Percentiles rank a stretch among this genome's conserved stretches.
Conservation (phyloP, 2,113 vertebrate species). For the Albula goreensis region DNA sequence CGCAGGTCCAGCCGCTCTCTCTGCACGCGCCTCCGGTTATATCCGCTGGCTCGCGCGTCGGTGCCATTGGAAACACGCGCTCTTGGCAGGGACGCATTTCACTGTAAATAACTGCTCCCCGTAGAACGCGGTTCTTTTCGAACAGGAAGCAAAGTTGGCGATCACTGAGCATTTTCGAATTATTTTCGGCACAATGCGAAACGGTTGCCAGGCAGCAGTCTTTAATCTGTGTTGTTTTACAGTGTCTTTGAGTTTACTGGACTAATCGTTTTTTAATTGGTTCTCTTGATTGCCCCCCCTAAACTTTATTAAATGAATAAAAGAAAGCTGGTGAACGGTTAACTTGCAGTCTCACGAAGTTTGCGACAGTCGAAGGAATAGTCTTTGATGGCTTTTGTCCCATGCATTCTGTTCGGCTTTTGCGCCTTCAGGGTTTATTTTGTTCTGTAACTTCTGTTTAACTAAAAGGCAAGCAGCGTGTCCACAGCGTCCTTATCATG, state of each 20-base stretch:
- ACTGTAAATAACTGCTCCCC: conserved; percentile 1
- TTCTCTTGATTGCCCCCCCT: not conserved
- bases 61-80: not conserved
- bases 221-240: not conserved
- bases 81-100: not conserved
- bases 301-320: not conserved
- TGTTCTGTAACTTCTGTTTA: not conserved
- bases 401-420: not conserved
- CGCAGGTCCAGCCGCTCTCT: not conserved
- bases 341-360: not conserved
- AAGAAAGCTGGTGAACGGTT: not conserved
- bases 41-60: not conserved
- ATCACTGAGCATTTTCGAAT: not conserved
- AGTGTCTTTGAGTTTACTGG: conserved; percentile 1
- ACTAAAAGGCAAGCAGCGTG: not conserved
- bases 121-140: not conserved
- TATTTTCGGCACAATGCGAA: not conserved
- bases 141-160: not conserved
- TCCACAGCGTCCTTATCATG: not conserved
- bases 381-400: not conserved
- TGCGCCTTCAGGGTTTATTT: not conserved
- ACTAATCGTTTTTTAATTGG: conserved; percentile 26
- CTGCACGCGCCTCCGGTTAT: too few relatives aligned
- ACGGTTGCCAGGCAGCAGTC: not conserved
- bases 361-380: not conserved